These are phyloP conservation scores for Seira sanloemensis DNA, from an alignment of 2,888 invertebrate genomes.

Conservation along the genomic window DNA sequence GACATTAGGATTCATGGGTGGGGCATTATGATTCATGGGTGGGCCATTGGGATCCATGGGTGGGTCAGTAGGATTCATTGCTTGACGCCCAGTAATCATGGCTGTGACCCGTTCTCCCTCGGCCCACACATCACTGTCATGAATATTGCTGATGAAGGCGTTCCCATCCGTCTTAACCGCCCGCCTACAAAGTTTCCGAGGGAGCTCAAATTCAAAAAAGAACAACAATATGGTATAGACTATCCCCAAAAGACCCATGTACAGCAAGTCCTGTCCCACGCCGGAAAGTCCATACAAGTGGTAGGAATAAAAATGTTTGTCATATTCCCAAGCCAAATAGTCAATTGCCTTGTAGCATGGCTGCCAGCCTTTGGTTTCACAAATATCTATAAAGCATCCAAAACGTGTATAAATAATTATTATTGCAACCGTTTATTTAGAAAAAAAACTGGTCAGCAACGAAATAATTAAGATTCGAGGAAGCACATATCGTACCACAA, in stretches of 20 bases:
- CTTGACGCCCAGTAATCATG: slow-evolving; percentile 47
- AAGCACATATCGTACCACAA: slow-evolving; percentile 67
- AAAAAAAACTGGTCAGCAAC: too few relatives aligned
- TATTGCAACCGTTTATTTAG: too few relatives aligned
- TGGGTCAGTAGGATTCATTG: too few relatives aligned
- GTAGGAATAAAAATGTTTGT: neutral
- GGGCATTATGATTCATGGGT: too few relatives aligned
- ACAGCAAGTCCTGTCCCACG: slow-evolving; percentile 67
- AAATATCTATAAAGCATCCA: slow-evolving; percentile 62
- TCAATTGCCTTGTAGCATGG: slow-evolving; percentile 66
- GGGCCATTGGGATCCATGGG: too few relatives aligned
- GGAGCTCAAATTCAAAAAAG: slow-evolving; percentile 66
- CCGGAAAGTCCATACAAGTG: slow-evolving; percentile 12
- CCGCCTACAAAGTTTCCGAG: slow-evolving; percentile 47
- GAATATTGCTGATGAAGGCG: slow-evolving; percentile 42
- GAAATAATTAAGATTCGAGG: neutral
- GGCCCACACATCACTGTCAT: slow-evolving; percentile 66
- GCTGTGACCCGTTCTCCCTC: slow-evolving; percentile 55
- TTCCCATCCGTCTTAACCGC: slow-evolving; percentile 49
- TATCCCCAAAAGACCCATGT: slow-evolving; percentile 56
- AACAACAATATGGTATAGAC: slow-evolving; percentile 60
- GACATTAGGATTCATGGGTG: too few relatives aligned
- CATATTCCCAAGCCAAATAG: slow-evolving; percentile 65
- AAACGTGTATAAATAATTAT: too few relatives aligned
- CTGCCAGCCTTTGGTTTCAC: slow-evolving; percentile 32